Evolutionary conservation across 2,888 invertebrate genomes (phyloP), one percentile per base, ranked within the genome.

Genomic region (Dolichopus griseipennis): DNA sequence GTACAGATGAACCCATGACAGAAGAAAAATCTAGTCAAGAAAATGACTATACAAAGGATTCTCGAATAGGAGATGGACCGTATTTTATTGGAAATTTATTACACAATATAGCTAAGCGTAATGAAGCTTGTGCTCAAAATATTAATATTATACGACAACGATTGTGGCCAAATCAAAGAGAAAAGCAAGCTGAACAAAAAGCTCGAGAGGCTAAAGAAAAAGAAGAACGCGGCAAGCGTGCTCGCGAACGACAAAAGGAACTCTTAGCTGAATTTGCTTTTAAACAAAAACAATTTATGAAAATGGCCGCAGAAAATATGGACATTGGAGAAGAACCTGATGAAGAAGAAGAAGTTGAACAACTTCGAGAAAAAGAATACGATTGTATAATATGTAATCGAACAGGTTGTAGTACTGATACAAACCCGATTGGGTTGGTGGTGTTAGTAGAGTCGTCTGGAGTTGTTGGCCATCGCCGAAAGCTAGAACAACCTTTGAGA

Each of bases 311-410:
- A 82, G 87, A 86, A 76, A 85, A 85, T 67, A 79, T 82, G 80
- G 81, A 81, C 66, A 78, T 80, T 74, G 80, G 80, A 0, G 77
- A 77, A 5, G 89, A 89, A 74, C 88, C 88, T 84, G 81, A 81
- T 64, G 83, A 84, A 66, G 87, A 85, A 27, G 84, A 85, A 71
- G 83, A 83, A 70, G 85, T 85, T 72, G 85, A 85, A 75, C 86
- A 87, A 73, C 82, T 83, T 41, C 77, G 84, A 20, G 86, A 87
- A 73, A 85, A 86, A 73, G 92, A 93, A 80, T 96, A 95, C 82
- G 93, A 95, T 81, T 97, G 97, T 83, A 95, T 94, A 71, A 97
- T 97, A 75, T 97, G 97, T 82, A 94, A 92, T 83, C 92, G 93
- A 78, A 92, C 92, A 70, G 89, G 92, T 52, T 89, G 93, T 22